A percentile compares a stretch with the other conserved stretches of the same genome.
These are phyloP conservation scores for Agrochola macilenta DNA, from an alignment of 2,888 invertebrate species.

Conservation along the genomic window DNA sequence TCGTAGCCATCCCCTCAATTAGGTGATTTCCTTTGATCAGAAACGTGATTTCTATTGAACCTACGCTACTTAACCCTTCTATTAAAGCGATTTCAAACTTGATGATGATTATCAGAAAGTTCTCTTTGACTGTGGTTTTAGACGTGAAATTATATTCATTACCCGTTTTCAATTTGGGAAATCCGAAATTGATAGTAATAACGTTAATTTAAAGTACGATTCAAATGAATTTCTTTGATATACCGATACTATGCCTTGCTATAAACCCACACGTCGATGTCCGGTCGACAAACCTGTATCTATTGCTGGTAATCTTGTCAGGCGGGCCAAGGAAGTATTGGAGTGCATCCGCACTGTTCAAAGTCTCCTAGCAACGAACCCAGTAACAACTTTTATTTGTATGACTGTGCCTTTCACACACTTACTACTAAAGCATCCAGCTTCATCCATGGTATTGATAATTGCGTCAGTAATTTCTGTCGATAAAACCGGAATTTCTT, in stretches of 20 bases:
- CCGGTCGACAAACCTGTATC: slow-evolving; percentile 79
- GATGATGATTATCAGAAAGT: slow-evolving; percentile 15
- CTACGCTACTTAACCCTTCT: slow-evolving; percentile 21
- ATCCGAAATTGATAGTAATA: slow-evolving; percentile 3
- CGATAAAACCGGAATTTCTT: slow-evolving; percentile 47
- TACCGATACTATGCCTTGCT: slow-evolving; percentile 2
- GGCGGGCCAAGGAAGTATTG: slow-evolving; percentile 73
- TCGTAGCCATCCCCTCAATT: slow-evolving; percentile 39
- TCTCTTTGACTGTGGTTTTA: slow-evolving; percentile 28
- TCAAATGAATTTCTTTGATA: slow-evolving; percentile 7
- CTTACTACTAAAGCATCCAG: slow-evolving; percentile 24
- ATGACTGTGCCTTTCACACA: slow-evolving; percentile 43
- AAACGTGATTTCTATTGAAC: slow-evolving; percentile 41
- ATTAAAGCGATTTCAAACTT: slow-evolving; percentile 30
- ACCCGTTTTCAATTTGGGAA: slow-evolving; percentile 12
- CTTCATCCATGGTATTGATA: slow-evolving; percentile 44
- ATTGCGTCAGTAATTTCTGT: slow-evolving; percentile 53
- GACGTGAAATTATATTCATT: slow-evolving; percentile 12
- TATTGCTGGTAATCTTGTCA: slow-evolving; percentile 74
- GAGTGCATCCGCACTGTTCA: slow-evolving; percentile 70
- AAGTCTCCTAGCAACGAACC: slow-evolving; percentile 51
- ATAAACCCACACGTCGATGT: slow-evolving; percentile 49
- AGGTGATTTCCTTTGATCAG: slow-evolving; percentile 58
- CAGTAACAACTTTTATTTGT: slow-evolving; percentile 28
- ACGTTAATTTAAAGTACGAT: slow-evolving; percentile 8